phyloP scores from a whole-genome alignment of 2,797 vertebrate genomes.

The Pipistrellus kuhlii region DNA sequence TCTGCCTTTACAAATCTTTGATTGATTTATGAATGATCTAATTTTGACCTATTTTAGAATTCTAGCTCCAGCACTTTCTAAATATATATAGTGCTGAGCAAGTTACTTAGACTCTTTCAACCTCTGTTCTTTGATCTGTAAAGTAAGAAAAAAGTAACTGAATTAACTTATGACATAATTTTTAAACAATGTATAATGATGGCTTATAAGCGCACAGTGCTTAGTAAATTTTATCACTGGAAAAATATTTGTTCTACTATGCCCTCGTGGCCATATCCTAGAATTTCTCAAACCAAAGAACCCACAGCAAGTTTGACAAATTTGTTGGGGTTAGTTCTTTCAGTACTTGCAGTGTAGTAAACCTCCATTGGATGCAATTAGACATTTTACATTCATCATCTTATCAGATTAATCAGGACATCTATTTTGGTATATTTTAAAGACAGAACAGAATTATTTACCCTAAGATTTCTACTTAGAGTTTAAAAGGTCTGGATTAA shows the following conservation, averaged over 20 bases:
- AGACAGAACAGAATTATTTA: constrained; percentile 36
- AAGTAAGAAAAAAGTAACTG: neutral
- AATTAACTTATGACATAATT: neutral
- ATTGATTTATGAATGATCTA: constrained; percentile 13
- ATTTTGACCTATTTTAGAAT: neutral
- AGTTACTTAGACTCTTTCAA: neutral
- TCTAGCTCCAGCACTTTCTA: neutral
- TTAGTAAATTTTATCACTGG: neutral
- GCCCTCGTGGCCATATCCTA: neutral
- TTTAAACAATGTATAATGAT: neutral
- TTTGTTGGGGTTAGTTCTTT: neutral
- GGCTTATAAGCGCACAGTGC: neutral
- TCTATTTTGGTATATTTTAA: constrained; percentile 73
- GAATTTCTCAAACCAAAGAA: neutral
- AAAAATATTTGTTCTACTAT: neutral
- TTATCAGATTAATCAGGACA: constrained; percentile 60
- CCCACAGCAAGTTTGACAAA: neutral
- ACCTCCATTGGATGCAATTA: constrained; percentile 17
- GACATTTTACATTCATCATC: constrained; percentile 61
- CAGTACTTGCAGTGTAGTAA: constrained; percentile 29
- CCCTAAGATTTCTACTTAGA: constrained; percentile 44
- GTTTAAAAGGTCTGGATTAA: constrained; percentile 60
- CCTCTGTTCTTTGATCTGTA: neutral
- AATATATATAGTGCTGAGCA: neutral
- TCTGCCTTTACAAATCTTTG: constrained; percentile 44